Evolutionary conservation across 2,113 vertebrate genomes (phyloP).

Genomic region (Sisor rabdophorus): DNA sequence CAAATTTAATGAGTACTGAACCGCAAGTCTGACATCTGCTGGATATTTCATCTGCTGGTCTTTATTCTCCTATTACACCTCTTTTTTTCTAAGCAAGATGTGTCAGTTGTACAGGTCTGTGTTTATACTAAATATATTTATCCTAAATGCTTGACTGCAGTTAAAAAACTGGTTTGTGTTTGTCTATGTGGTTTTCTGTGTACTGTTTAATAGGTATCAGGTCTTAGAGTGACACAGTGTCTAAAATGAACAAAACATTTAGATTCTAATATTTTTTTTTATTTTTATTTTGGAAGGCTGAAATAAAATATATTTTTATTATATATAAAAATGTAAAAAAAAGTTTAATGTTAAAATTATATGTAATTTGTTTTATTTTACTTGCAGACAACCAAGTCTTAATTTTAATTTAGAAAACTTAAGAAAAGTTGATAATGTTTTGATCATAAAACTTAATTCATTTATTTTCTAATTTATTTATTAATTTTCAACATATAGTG

Average conservation of each 20-base stretch:
- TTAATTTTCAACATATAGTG: too few relatives aligned
- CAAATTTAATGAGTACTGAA: too few relatives aligned
- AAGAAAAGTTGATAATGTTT: too few relatives aligned
- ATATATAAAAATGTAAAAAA: too few relatives aligned
- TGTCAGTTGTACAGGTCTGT: not conserved
- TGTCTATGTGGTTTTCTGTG: conserved; percentile 9
- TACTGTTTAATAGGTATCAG: not conserved
- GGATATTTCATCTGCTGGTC: not conserved
- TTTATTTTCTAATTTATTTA: too few relatives aligned
- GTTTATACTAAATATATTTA: not conserved
- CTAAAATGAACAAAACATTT: not conserved
- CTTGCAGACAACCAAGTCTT: too few relatives aligned
- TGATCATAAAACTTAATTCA: too few relatives aligned
- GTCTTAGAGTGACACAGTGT: too few relatives aligned
- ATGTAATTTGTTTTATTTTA: too few relatives aligned
- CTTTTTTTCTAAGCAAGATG: not conserved
- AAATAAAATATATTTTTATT: too few relatives aligned
- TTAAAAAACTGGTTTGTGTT: conserved; percentile 15
- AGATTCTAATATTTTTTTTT: not conserved
- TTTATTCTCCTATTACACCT: not conserved
- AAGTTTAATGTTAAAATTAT: too few relatives aligned
- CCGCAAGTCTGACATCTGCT: conserved; percentile 34
- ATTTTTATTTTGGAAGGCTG: not conserved
- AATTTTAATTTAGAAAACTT: too few relatives aligned
- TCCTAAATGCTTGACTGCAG: not conserved